Percentiles rank a stretch among this genome's conserved stretches.
Conservation (phyloP, 2,797 vertebrate genomes). For the Antennarius maculatus region DNA sequence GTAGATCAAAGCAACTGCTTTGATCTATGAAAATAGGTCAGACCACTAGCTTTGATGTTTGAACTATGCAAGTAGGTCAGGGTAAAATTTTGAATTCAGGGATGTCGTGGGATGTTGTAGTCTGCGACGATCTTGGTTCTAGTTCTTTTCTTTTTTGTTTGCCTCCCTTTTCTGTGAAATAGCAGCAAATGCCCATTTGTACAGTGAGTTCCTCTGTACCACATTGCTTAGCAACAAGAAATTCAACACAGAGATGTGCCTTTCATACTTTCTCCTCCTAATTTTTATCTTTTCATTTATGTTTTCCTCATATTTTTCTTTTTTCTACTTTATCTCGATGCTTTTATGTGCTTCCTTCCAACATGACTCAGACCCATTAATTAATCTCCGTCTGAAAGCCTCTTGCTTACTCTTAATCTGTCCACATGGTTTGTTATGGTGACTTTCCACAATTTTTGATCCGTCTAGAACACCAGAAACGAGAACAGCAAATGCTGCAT, state of each 20-base stretch:
- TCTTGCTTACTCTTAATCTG: slow-evolving; percentile 36
- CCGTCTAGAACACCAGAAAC: slow-evolving; percentile 14
- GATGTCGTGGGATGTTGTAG: too few relatives aligned
- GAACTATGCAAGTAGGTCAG: too few relatives aligned
- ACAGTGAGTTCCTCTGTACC: slow-evolving; percentile 30
- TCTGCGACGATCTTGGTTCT: neutral
- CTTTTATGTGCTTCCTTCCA: slow-evolving; percentile 36
- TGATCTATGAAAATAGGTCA: too few relatives aligned
- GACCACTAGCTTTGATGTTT: too few relatives aligned
- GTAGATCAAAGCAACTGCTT: too few relatives aligned
- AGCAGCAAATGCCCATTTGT: slow-evolving; percentile 49
- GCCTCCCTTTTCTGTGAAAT: slow-evolving; percentile 33
- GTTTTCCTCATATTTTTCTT: neutral
- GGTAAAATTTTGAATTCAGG: too few relatives aligned
- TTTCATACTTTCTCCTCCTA: slow-evolving; percentile 14
- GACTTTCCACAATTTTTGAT: slow-evolving; percentile 37
- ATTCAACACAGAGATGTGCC: neutral
- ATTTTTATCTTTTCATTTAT: slow-evolving; percentile 23
- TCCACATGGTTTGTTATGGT: slow-evolving; percentile 44
- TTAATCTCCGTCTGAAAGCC: slow-evolving; percentile 38
- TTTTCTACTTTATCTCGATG: slow-evolving; percentile 30
- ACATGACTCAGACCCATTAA: slow-evolving; percentile 35
- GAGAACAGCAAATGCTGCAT: slow-evolving; percentile 34
- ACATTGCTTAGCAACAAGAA: slow-evolving; percentile 56
- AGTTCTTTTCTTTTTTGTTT: slow-evolving; percentile 12